Percentiles rank a stretch among this genome's conserved stretches.
Evolutionary conservation across 2,113 vertebrate genomes (phyloP).

Genomic region (Siniperca chuatsi): DNA sequence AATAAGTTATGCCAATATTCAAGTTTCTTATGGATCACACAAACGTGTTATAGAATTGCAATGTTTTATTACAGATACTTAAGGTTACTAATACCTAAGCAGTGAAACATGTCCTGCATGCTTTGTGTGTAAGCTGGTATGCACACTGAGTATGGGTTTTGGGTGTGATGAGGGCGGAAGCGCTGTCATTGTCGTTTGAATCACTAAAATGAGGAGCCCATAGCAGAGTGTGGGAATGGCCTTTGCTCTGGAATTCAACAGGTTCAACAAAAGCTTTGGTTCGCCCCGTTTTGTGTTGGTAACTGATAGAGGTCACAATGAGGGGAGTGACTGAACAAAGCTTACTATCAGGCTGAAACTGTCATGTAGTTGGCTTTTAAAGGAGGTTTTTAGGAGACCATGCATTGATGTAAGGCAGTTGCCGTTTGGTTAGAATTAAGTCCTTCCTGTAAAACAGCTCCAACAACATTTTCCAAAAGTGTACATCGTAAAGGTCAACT

Average conservation of each 20-base stretch:
- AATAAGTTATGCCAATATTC: background rate
- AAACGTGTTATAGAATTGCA: background rate
- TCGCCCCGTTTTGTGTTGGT: conserved; percentile 57
- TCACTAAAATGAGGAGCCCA: conserved; percentile 39
- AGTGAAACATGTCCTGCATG: conserved; percentile 15
- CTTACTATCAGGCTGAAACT: conserved; percentile 27
- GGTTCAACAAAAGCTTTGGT: conserved; percentile 77
- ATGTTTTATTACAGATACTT: conserved; percentile 2
- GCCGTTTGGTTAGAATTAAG: background rate
- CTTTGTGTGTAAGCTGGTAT: conserved; percentile 33
- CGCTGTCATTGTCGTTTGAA: conserved; percentile 35
- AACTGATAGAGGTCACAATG: conserved; percentile 63
- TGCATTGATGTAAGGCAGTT: background rate
- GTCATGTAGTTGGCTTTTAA: background rate
- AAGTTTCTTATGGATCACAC: background rate
- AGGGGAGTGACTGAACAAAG: conserved; percentile 47
- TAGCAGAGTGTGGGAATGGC: conserved; percentile 73
- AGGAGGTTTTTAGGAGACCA: conserved; percentile 11
- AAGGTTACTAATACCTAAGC: conserved; percentile 4
- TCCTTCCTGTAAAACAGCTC: conserved; percentile 44
- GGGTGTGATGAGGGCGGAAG: conserved; percentile 38
- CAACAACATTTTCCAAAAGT: conserved; percentile 44
- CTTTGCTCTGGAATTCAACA: conserved; percentile 78
- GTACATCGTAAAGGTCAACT: background rate
- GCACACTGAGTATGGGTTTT: conserved; percentile 16